Evolutionary conservation across 2,888 invertebrate species (phyloP), one percentile per base, ranked within the genome.

Genomic region (Erebia epiphron): DNA sequence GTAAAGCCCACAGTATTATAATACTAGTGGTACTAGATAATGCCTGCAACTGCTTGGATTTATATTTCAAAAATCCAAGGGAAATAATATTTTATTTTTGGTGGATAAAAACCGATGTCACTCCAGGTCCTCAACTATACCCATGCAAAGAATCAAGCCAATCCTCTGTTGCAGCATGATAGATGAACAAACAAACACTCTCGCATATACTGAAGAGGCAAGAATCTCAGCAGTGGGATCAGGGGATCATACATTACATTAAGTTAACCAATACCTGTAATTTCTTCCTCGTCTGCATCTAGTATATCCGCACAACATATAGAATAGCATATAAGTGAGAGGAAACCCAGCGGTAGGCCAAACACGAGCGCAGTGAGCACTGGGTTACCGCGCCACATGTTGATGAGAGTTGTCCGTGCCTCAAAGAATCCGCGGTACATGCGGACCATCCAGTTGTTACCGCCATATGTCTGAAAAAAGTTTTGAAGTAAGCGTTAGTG

Each of bases 241-340:
- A 14, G 14, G 9, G 10, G n/a, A 14, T 21, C 7, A 35, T 7
- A 35, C 35, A 35, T 35, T 35, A 35, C 35, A 35, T 1, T 1
- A 35, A 7, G 11, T 26, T 65, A 46, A 49, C 11, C 35, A 35
- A 75, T 84, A 92, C 92, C 92, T 82, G 82, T 73, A 21, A 78
- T 74, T 74, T 97, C 97, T 68, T 97, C 97, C 70, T 98, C 98
- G 61, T 97, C 96, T 1, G 98, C 98, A 86, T 98, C 99, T 76
- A 98, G 92, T 80, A 99, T 98, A 86, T 99, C 99, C 67, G 98
- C 97, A 86, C 99, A 99, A 90, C 98, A 99, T 75, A 99, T 96
- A 1, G 98, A 98, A 87, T 99, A 99, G 84, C 98, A 96, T 80
- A 99, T 99, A 21, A 99, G 95, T 26, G 97, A 96, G 21, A 99